A percentile compares a stretch with the other conserved stretches of the same genome.
Conservation (phyloP, 2,888 invertebrate species). For the Lycocerus yunnanus region DNA sequence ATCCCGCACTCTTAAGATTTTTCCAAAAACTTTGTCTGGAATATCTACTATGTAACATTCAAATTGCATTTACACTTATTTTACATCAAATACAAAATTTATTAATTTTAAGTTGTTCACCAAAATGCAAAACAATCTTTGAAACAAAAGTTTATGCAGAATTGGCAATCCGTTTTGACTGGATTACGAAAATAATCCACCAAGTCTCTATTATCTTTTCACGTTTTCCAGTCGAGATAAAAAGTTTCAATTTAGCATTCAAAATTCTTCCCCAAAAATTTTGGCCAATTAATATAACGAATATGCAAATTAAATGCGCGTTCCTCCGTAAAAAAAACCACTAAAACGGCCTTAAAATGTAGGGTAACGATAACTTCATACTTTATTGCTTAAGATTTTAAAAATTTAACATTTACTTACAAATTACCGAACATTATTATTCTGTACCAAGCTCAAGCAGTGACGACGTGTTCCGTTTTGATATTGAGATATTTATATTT, state of each 20-base stretch:
- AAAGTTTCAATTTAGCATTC: background rate
- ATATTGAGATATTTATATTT: conserved; percentile 29
- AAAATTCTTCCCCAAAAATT: conserved; percentile 14
- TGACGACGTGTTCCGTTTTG: conserved; percentile 40
- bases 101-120: background rate
- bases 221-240: background rate
- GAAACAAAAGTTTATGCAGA: background rate
- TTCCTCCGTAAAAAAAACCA: background rate
- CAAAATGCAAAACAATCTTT: background rate
- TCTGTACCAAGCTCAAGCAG: conserved; percentile 33
- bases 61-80: too few species aligned
- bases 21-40: too few species aligned
- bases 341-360: conserved; percentile 37
- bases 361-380: conserved; percentile 44
- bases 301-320: conserved; percentile 38
- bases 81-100: too few species aligned
- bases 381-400: conserved; percentile 44
- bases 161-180: background rate
- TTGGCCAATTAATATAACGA: conserved; percentile 23
- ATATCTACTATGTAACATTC: too few species aligned
- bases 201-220: background rate
- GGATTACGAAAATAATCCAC: background rate
- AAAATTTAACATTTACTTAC: conserved; percentile 46
- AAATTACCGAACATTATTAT: conserved; percentile 40
- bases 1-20: too few species aligned